Percentiles rank a stretch among this genome's conserved stretches.
These are phyloP conservation scores for Stegastes partitus DNA, from an alignment of 2,113 vertebrate species.

Conservation along the genomic window DNA sequence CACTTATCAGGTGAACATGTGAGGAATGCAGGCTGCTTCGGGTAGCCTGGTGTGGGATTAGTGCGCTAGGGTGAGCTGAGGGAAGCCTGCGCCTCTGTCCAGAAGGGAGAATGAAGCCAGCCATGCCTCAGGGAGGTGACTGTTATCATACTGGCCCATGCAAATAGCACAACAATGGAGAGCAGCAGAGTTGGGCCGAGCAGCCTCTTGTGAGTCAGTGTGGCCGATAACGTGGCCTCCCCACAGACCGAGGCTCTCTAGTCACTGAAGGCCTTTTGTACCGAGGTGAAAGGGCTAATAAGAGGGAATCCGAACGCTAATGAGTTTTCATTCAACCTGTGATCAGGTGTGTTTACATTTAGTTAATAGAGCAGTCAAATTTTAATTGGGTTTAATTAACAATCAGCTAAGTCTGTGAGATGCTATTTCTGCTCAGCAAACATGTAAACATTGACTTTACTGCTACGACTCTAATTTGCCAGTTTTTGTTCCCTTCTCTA, in stretches of 20 bases:
- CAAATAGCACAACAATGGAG: conserved; percentile 58
- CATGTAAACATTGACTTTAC: not conserved
- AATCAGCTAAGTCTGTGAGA: not conserved
- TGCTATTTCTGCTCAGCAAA: not conserved
- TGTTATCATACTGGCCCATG: conserved; percentile 54
- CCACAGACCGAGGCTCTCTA: conserved; percentile 8
- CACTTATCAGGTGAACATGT: conserved; percentile 44
- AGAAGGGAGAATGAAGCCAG: conserved; percentile 5
- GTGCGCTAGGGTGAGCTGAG: conserved; percentile 9
- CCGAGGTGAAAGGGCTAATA: conserved; percentile 27
- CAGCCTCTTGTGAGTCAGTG: conserved; percentile 59
- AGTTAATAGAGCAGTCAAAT: conserved; percentile 32
- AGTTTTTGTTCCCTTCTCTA: too few species aligned
- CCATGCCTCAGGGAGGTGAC: conserved; percentile 38
- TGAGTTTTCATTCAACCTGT: conserved; percentile 45
- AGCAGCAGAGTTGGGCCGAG: conserved; percentile 39
- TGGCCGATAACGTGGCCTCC: conserved; percentile 51
- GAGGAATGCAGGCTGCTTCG: conserved; percentile 29
- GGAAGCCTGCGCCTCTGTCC: conserved; percentile 11
- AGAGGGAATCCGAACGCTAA: conserved; percentile 52
- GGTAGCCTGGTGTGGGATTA: conserved; percentile 18
- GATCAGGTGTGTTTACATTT: conserved; percentile 52
- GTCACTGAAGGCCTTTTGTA: conserved; percentile 30
- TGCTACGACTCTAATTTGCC: too few species aligned
- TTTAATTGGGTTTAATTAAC: conserved; percentile 30